phyloP scores from a whole-genome alignment of 2,888 invertebrate genomes.

The Orchestes rusci region DNA sequence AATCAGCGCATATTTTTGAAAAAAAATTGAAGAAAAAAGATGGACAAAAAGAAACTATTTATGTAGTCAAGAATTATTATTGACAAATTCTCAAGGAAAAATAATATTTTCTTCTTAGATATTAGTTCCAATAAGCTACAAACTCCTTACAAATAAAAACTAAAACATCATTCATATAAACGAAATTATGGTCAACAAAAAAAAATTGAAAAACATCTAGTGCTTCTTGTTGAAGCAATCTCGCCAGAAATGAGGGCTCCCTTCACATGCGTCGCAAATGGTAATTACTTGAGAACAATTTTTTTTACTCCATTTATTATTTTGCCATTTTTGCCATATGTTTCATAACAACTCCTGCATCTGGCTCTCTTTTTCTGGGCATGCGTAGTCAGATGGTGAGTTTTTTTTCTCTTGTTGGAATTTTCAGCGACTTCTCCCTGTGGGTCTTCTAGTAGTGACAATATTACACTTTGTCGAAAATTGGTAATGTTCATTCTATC shows the following conservation, averaged over 20 bases:
- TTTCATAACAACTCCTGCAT: constrained; percentile 13
- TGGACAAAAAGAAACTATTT: too few species aligned
- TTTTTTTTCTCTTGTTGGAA: background rate
- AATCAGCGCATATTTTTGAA: too few species aligned
- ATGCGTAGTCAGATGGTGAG: constrained; percentile 9
- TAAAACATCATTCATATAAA: too few species aligned
- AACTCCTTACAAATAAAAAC: too few species aligned
- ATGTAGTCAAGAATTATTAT: too few species aligned
- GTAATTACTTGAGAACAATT: constrained; percentile 7
- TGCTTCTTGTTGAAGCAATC: constrained; percentile 4
- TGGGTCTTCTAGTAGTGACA: background rate
- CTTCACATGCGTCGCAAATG: constrained; percentile 6
- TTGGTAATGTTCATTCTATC: too few species aligned
- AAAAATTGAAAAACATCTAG: too few species aligned
- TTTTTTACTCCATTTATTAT: constrained; percentile 9
- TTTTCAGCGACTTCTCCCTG: background rate
- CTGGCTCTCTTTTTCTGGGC: constrained; percentile 13
- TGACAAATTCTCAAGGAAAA: too few species aligned
- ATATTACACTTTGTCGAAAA: constrained; percentile 1
- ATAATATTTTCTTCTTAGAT: too few species aligned
- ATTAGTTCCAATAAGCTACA: too few species aligned
- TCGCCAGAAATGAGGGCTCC: constrained; percentile 6
- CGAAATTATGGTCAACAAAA: too few species aligned
- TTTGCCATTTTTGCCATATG: constrained; percentile 7
- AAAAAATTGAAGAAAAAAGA: too few species aligned